phyloP scores from a whole-genome alignment of 2,888 invertebrate species.

The Caradrina clavipalpis region DNA sequence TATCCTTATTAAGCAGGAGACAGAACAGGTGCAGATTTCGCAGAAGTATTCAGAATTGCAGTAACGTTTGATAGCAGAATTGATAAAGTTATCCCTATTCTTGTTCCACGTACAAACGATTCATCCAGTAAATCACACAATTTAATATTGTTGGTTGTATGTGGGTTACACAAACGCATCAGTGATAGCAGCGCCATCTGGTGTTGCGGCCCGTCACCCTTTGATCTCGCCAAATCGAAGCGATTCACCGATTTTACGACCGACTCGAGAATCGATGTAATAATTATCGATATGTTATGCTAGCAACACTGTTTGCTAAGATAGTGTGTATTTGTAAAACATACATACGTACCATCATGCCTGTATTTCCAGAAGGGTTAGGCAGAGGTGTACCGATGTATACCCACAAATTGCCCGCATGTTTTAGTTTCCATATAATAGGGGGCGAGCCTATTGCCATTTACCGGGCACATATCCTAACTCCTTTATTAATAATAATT shows the following conservation, averaged over 20 bases:
- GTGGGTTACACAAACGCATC: constrained; percentile 61
- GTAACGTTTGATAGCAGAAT: background rate
- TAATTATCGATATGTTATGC: constrained; percentile 56
- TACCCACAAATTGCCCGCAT: too few relatives aligned
- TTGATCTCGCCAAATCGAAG: constrained; percentile 54
- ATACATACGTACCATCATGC: too few relatives aligned
- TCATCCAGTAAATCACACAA: constrained; percentile 27
- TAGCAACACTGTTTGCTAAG: constrained; percentile 42
- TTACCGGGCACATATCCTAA: too few relatives aligned
- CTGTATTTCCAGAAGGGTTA: too few relatives aligned
- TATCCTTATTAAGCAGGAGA: too few relatives aligned
- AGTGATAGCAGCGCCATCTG: constrained; percentile 57
- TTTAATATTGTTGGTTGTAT: constrained; percentile 59
- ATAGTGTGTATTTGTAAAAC: constrained; percentile 25
- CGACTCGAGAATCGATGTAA: constrained; percentile 48
- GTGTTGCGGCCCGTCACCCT: constrained; percentile 44
- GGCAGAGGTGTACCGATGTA: too few relatives aligned
- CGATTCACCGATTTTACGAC: constrained; percentile 50
- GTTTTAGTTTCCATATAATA: too few relatives aligned
- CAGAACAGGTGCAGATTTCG: too few relatives aligned
- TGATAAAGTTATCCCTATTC: background rate
- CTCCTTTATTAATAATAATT: too few relatives aligned
- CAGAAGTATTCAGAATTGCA: background rate
- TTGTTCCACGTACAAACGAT: constrained; percentile 1
- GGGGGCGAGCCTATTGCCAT: too few relatives aligned